These are phyloP conservation scores for Lagorchestes hirsutus DNA, from an alignment of 2,797 vertebrate genomes.

Conservation along the genomic window DNA sequence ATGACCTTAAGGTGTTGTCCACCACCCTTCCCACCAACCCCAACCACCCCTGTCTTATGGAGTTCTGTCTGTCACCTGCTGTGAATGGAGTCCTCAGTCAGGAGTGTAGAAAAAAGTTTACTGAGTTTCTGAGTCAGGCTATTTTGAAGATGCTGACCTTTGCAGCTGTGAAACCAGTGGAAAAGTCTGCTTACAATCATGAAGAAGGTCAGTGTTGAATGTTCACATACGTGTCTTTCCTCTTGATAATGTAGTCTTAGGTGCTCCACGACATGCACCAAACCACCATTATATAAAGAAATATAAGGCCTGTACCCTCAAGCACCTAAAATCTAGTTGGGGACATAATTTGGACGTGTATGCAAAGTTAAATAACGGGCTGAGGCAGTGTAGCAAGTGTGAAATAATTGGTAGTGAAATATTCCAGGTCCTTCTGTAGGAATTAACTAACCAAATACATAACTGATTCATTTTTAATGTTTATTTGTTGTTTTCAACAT, in stretches of 20 bases:
- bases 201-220: neutral
- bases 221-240: neutral
- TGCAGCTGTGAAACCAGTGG: no score
- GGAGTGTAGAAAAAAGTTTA: no score
- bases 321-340: neutral
- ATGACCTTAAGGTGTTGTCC: no score
- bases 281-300: neutral
- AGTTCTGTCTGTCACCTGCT: no score
- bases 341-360: neutral
- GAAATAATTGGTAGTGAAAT: neutral
- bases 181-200: no score
- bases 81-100: no score
- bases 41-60: no score
- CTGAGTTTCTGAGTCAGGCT: no score
- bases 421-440: neutral
- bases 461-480: no score
- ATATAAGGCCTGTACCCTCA: neutral
- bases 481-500: no score
- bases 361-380: neutral
- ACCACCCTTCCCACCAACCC: no score
- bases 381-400: neutral
- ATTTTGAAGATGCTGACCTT: no score
- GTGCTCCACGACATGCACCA: neutral
- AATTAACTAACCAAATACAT: neutral
- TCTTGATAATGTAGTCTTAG: neutral